Evolutionary conservation across 2,113 vertebrate species (phyloP).

Genomic region (Cisticola juncidis): DNA sequence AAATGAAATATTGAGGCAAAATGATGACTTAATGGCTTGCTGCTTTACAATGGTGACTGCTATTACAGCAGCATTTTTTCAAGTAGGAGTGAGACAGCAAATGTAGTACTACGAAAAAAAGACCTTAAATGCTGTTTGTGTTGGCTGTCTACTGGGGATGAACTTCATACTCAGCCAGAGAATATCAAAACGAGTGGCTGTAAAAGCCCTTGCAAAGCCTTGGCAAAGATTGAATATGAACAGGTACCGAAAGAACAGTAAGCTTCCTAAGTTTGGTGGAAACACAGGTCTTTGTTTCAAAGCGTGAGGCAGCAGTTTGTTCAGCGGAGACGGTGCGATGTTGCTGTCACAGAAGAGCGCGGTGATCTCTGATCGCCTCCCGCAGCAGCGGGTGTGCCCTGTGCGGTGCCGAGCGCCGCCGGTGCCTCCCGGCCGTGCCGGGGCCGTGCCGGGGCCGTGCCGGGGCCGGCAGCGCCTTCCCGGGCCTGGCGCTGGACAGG

Average conservation of each 20-base stretch:
- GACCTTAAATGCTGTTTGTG: neutral
- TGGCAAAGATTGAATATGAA: neutral
- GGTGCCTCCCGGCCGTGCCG: too few relatives aligned
- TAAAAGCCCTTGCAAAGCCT: neutral
- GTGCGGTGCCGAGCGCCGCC: too few relatives aligned
- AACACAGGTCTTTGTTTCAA: neutral
- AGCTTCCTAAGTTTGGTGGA: neutral
- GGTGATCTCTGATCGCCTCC: accelerated
- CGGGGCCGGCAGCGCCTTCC: neutral
- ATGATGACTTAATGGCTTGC: neutral
- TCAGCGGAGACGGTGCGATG: neutral
- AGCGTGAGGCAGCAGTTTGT: neutral
- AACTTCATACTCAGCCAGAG: neutral
- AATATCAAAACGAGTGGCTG: neutral
- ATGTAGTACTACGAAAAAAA: neutral
- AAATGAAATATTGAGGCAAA: neutral
- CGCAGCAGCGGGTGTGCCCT: accelerated
- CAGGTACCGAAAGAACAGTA: neutral
- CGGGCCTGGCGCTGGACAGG: neutral
- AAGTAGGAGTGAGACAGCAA: neutral
- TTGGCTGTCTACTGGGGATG: neutral
- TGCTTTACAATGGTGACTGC: neutral
- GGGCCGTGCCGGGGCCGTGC: too few relatives aligned
- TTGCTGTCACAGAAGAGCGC: neutral
- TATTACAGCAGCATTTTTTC: neutral